Evolutionary conservation across 2,113 vertebrate genomes (phyloP).

Genomic region (Porphyrio hochstetteri): DNA sequence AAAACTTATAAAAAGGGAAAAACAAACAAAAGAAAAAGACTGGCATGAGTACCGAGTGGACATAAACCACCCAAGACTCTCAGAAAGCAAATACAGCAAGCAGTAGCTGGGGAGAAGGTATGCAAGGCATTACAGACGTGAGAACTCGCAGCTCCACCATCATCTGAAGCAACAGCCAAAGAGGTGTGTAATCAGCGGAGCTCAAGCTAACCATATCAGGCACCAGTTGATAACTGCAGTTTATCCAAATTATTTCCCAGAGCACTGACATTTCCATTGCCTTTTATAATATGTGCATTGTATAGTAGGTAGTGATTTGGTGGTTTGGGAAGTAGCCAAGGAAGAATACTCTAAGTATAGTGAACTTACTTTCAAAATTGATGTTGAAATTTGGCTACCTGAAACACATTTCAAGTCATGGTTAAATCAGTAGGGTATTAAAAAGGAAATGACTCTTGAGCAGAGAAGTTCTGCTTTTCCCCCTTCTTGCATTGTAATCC

Average conservation of each 20-base stretch:
- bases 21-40: not conserved
- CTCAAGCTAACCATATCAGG: not conserved
- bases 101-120: not conserved
- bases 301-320: conserved; percentile 56
- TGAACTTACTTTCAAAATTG: conserved; percentile 61
- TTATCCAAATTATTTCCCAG: not conserved
- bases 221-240: not conserved
- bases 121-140: not conserved
- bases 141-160: not conserved
- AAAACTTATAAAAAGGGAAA: not conserved
- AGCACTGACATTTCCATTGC: not conserved
- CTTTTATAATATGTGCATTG: conserved; percentile 29
- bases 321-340: conserved; percentile 58
- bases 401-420: conserved; percentile 60
- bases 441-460: conserved; percentile 67
- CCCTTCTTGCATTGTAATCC: conserved; percentile 53
- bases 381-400: conserved; percentile 70
- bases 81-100: not conserved
- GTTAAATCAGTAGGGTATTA: conserved; percentile 66
- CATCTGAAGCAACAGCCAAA: not conserved
- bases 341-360: conserved; percentile 6
- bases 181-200: not conserved
- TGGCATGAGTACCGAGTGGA: not conserved
- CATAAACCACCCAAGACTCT: not conserved
- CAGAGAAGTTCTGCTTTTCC: conserved; percentile 48